These are phyloP conservation scores for Lateolabrax maculatus DNA, from an alignment of 2,797 vertebrate genomes.

Conservation along the genomic window DNA sequence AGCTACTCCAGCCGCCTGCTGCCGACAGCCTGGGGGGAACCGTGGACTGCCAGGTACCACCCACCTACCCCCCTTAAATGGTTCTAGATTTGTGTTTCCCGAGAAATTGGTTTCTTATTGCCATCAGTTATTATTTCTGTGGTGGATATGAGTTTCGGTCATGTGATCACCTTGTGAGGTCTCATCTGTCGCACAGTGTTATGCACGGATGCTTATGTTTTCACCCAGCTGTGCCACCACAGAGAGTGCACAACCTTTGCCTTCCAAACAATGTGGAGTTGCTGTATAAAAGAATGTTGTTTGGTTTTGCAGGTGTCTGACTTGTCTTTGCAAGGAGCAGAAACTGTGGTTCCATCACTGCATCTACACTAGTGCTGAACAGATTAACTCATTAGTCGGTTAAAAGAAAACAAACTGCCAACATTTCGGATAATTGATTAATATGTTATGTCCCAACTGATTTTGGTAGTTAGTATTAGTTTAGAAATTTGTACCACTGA, in stretches of 20 bases:
- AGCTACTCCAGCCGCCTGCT: constrained; percentile 92
- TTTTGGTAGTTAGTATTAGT: too few relatives aligned
- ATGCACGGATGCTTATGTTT: neutral
- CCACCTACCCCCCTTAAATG: too few relatives aligned
- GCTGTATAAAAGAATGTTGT: neutral
- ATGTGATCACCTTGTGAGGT: neutral
- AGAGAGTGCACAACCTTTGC: neutral
- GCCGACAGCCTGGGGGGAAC: constrained; percentile 92
- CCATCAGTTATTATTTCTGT: neutral
- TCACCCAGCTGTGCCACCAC: neutral
- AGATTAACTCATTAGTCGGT: too few relatives aligned
- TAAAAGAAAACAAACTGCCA: neutral
- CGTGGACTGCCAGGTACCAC: constrained; percentile 91
- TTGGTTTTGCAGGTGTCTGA: neutral
- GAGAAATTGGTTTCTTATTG: neutral
- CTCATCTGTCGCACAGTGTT: neutral
- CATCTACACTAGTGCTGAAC: neutral
- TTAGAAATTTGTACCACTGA: neutral
- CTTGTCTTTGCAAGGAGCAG: neutral
- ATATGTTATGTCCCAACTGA: neutral
- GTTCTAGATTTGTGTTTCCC: neutral
- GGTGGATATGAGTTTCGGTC: neutral
- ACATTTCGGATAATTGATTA: too few relatives aligned
- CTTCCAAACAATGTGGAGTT: neutral
- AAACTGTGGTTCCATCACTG: neutral